Base-by-base conservation (phyloP, 2,888 invertebrate genomes). In the Drosophila siamana region DNA sequence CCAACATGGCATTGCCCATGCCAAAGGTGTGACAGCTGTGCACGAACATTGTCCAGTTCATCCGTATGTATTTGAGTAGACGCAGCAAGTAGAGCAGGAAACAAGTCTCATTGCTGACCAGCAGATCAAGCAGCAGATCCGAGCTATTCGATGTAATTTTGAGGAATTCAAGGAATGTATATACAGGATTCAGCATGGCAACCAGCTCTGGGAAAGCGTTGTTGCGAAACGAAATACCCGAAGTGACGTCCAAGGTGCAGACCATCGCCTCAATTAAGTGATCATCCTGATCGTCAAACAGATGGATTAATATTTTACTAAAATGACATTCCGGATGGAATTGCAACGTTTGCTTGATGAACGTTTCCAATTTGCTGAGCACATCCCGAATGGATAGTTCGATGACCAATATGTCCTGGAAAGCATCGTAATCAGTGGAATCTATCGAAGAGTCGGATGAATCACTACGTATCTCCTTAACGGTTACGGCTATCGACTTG, bases 191-290 rank as follows among this genome's bases (percentile, higher is more conserved):
- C 51, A 98, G 93, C 95, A 96, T 96, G 4, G 95, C 94, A 80
- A 96, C 95, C 77, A 97, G 93, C 91, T 96, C 96, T 1, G 96
- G 96, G 82, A 95, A 96, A 64, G 96, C 95, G 0, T 96, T 95
- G 87, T 96, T 96, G 52, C 96, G 94, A 90, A 96, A 96, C 24
- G 96, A 96, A 61, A 97, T 95, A 40, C 97, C 97, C 22, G 96
- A 95, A 0, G 96, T 97, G 46, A 97, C 97, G 91, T 98, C 97
- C 50, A 98, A 92, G 36, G 97, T 96, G 91, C 97, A 97, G 6
- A 98, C 96, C 97, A 98, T 97, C 2, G 97, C 96, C 93, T 98
- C 98, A 64, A 98, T 96, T 80, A 98, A 93, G 87, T 96, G 97
- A 92, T 98, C 98, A 89, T 98, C 97, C 91, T 98, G 97, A 92